Evolutionary conservation across 30 jellyfish, hydroid and myxozoan species (phyloP), one percentile per base, ranked within the genome.

Genomic region (Aurelia aurita complex sp. Pacific): DNA sequence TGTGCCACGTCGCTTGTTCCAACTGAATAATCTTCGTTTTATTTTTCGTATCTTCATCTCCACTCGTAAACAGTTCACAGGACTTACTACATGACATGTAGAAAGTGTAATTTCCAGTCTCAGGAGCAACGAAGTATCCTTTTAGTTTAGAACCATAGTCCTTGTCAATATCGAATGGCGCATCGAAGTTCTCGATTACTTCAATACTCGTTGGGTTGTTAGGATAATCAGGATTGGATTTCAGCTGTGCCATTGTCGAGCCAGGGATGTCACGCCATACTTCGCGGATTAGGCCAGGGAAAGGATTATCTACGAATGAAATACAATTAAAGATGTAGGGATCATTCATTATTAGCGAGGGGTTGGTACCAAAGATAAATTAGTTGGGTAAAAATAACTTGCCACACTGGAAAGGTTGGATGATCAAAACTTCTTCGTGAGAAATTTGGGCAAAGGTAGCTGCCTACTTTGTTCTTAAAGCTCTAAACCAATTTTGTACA

Each of bases 111-210:
- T 92, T 92, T 19, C 98, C 98, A 17, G 98, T 92, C 67, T 92
- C 98, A 29, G 98, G 98, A 2, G 98, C 98, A 74, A 92, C 95
- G 67, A 92, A 92, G 80, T 92, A 92, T 36, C 98, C 98, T 55
- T 92, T 92, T 65, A 92, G 76, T 70, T 92, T 92, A 5, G 98
- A 92, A 18, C 98, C 98, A 75, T 92, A 92, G 66, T 92, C 93
- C 29, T 78, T 87, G 69, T 87, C 98, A 34, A 92, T 79, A 69
- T 92, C 92, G 76, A 92, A 92, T n/a, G 98, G 98, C 8, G 98
- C 98, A 74, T 92, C 98, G 62, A 92, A 92, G 66, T 92, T 92
- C 63, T 92, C 98, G 55, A 92, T 92, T 50, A 92, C 92, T 70
- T 92, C 98, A n/a, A 92, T 92, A 63, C 86, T 86, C 3, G 96